A percentile compares a stretch with the other conserved stretches of the same genome.
These are phyloP conservation scores for Rhingia rostrata DNA, from an alignment of 2,888 invertebrate species.

Conservation along the genomic window DNA sequence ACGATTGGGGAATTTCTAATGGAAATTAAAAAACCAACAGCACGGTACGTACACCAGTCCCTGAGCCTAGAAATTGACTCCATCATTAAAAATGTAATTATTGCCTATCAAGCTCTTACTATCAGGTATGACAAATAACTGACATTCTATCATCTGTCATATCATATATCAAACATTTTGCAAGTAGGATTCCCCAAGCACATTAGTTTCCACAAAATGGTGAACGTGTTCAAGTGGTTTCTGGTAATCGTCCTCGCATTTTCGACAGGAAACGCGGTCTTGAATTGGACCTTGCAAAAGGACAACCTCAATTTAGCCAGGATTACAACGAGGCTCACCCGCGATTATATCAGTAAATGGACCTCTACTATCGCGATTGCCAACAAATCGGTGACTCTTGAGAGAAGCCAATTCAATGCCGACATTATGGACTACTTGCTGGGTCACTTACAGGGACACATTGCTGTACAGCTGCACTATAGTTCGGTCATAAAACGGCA, in stretches of 20 bases:
- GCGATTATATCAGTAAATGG: conserved; percentile 9
- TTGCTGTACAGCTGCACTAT: conserved; percentile 75
- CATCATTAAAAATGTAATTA: not conserved
- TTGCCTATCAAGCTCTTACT: not conserved
- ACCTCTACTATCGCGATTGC: conserved; percentile 19
- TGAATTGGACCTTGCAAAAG: not conserved
- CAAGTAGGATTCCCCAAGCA: not conserved
- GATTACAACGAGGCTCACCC: conserved; percentile 2
- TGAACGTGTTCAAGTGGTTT: not conserved
- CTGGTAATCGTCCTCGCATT: not conserved
- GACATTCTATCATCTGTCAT: not conserved
- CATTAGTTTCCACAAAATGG: not conserved
- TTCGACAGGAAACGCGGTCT: not conserved
- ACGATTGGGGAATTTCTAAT: too few relatives aligned
- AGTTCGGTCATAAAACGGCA: conserved; percentile 68
- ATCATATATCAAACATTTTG: too few relatives aligned
- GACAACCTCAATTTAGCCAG: not conserved
- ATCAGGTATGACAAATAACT: not conserved
- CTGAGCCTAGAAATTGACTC: not conserved
- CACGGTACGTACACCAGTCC: too few relatives aligned
- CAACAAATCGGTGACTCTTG: not conserved
- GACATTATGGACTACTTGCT: conserved; percentile 75
- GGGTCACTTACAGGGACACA: conserved; percentile 50
- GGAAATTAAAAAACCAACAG: too few relatives aligned
- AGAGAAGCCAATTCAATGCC: conserved; percentile 15